Evolutionary conservation across 2,113 vertebrate species (phyloP).

Genomic region (Rissa tridactyla): DNA sequence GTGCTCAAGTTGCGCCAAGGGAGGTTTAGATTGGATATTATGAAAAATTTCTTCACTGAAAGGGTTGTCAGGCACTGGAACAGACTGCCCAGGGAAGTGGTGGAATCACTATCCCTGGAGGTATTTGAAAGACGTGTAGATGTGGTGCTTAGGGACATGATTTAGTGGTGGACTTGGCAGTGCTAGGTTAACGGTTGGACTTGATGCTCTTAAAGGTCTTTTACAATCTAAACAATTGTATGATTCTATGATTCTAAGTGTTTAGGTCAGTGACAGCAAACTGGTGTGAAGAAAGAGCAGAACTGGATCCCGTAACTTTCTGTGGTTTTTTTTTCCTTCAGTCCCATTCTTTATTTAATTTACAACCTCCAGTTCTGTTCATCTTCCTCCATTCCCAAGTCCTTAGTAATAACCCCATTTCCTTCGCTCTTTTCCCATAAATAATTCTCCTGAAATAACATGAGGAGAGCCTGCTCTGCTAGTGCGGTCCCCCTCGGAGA

Average conservation of each 20-base stretch:
- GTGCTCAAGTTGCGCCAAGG: no score
- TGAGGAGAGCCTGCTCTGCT: neutral
- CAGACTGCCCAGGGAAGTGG: neutral
- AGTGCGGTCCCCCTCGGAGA: neutral
- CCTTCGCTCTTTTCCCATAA: conserved; percentile 14
- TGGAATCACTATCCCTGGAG: neutral
- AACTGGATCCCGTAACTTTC: neutral
- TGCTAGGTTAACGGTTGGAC: neutral
- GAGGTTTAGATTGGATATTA: no score
- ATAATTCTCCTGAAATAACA: conserved; percentile 34
- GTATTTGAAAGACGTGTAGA: neutral
- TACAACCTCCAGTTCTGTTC: neutral
- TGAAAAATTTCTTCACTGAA: no score
- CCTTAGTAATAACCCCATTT: conserved; percentile 13
- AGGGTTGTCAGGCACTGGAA: neutral
- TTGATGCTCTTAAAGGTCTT: neutral
- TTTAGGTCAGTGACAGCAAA: neutral
- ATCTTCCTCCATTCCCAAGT: conserved; percentile 28
- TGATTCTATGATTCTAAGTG: neutral
- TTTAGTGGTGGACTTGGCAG: neutral
- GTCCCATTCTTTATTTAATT: conserved; percentile 32
- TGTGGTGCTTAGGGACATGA: neutral
- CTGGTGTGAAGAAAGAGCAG: neutral
- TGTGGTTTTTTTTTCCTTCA: neutral
- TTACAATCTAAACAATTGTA: neutral